These are phyloP conservation scores for Coptodon rendalli DNA, from an alignment of 2,113 vertebrate species.

Conservation along the genomic window DNA sequence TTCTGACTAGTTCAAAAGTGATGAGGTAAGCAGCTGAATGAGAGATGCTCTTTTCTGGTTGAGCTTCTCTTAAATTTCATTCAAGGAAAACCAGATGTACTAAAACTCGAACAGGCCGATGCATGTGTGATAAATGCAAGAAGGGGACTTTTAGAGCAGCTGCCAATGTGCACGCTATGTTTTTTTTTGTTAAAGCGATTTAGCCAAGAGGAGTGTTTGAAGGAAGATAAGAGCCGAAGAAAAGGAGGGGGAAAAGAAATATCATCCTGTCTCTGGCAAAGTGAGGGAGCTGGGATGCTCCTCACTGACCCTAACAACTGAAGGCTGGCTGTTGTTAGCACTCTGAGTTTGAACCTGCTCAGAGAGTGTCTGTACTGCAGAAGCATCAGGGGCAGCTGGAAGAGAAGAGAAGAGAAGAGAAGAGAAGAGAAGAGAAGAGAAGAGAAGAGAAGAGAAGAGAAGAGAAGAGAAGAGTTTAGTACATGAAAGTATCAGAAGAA, in stretches of 20 bases:
- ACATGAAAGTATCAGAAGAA: background rate
- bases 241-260: background rate
- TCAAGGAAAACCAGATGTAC: background rate
- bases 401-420: background rate
- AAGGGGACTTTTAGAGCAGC: background rate
- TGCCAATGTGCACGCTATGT: background rate
- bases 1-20: background rate
- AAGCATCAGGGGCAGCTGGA: slow-evolving; percentile 68
- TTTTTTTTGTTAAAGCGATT: background rate
- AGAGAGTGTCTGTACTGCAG: slow-evolving; percentile 74
- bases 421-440: background rate
- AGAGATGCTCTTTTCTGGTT: background rate
- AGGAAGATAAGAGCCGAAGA: background rate
- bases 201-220: background rate
- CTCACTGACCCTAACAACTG: slow-evolving; percentile 75
- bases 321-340: slow-evolving; percentile 57
- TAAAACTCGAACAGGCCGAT: background rate
- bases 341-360: slow-evolving; percentile 73
- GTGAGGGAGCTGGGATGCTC: slow-evolving; percentile 56
- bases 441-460: background rate
- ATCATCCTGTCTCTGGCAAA: slow-evolving; percentile 63
- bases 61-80: background rate
- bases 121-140: background rate
- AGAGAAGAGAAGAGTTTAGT: background rate
- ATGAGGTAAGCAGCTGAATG: background rate